Evolutionary conservation across 2,888 invertebrate species (phyloP), one percentile per base, ranked within the genome.

Genomic region (Halictus ligatus): DNA sequence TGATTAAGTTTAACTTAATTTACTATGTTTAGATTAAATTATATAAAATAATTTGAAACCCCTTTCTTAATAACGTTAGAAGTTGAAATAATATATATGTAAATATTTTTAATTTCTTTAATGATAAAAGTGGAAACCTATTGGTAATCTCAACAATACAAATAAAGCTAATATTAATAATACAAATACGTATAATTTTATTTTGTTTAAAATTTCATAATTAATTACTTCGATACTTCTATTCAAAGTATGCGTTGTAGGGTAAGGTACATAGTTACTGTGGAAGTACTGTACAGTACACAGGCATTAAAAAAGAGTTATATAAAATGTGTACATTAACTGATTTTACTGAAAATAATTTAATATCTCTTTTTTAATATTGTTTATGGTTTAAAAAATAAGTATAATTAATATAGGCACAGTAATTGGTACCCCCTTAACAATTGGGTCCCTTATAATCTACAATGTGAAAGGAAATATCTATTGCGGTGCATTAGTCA

Each of bases 401-500:
- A 35, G 35, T 35, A 5, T 35, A 35, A 35, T 35, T 35, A 35
- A 35, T 35, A 35, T 5, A 35, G 35, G 5, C 5, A 35, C 35
- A 35, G 35, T 35, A 4, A 35, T 35, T 35, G 35, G 4, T 35
- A 35, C 4, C 35, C 35, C 35, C 35, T 5, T 5, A 35, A 5
- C 5, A 35, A 35, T 35, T 35, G 35, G 35, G 35, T 35, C 35
- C 35, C 5, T 35, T 35, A 35, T 35, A 35, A 4, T 5, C 35
- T 35, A 18, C 15, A 50, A 21, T 13, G 10, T 18, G 18, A 5
- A 43, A 40, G 29, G 29, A 12, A 50, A 21, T 21, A 21, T 54
- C 25, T 67, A 46, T 46, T 10, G n/a, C 21, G n/a, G 73, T 12
- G 74, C 10, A 71, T 84, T 84, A 84, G 84, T 84, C 78, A 84